Evolutionary conservation across 1,140 invertebrate species (phyloP).

Genomic region (Hetaerina americana): DNA sequence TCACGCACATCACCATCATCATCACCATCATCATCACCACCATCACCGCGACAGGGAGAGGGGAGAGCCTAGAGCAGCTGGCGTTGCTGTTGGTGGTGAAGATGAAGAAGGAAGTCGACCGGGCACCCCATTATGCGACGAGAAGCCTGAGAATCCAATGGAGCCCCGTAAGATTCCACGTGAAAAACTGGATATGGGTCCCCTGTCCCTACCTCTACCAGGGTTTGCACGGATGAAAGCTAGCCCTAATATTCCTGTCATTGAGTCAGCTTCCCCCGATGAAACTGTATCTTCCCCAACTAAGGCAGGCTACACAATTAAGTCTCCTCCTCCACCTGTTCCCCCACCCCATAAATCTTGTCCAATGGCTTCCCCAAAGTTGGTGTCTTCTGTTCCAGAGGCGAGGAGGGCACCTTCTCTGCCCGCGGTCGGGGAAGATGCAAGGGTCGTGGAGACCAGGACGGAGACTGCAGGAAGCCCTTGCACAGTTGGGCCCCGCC

Average conservation of each 20-base stretch:
- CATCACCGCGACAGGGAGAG: slow-evolving; percentile 26
- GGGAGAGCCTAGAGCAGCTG: slow-evolving; percentile 5
- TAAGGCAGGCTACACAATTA: slow-evolving; percentile 2
- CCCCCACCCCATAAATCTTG: slow-evolving; percentile 26
- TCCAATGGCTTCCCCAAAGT: slow-evolving; percentile 23
- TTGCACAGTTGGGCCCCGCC: background rate
- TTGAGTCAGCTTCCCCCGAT: background rate
- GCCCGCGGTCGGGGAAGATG: background rate
- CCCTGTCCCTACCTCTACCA: slow-evolving; percentile 66
- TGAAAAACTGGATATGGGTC: slow-evolving; percentile 43
- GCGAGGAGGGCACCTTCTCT: background rate
- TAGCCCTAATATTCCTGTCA: background rate
- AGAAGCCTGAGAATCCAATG: slow-evolving; percentile 57
- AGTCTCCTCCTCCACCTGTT: slow-evolving; percentile 25
- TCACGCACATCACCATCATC: slow-evolving; percentile 7
- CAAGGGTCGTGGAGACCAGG: background rate
- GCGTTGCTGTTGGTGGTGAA: slow-evolving; percentile 20
- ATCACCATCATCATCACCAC: slow-evolving; percentile 14
- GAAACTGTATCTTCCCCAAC: background rate
- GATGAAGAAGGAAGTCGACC: slow-evolving; percentile 53
- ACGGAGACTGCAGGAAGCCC: background rate
- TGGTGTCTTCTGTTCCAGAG: slow-evolving; percentile 5
- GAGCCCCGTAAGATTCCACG: slow-evolving; percentile 44
- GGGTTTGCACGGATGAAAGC: slow-evolving; percentile 51
- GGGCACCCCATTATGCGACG: slow-evolving; percentile 71